Evolutionary conservation across 2,888 invertebrate genomes (phyloP), one percentile per base, ranked within the genome.

Genomic region (Amphiduros pacificus): DNA sequence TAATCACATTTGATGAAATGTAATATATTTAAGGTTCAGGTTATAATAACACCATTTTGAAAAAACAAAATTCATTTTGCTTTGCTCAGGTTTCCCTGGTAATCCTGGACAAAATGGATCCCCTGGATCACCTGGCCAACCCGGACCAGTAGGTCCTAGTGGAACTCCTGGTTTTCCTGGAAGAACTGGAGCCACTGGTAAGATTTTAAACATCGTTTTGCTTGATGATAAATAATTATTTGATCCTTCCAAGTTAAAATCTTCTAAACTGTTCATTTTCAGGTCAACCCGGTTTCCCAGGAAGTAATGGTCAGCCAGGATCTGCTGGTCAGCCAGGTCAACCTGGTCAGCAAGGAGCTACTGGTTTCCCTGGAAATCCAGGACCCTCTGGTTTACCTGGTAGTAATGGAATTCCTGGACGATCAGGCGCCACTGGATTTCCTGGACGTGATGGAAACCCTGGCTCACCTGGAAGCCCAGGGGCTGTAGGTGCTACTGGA

Each of bases 31-130:
- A n/a, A n/a, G n/a, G n/a, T n/a, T n/a, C n/a, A n/a, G n/a, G n/a
- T n/a, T n/a, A n/a, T n/a, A n/a, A n/a, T n/a, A n/a, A n/a, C n/a
- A n/a, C n/a, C n/a, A n/a, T n/a, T n/a, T n/a, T n/a, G n/a, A n/a
- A n/a, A n/a, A n/a, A n/a, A n/a, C n/a, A n/a, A n/a, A n/a, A n/a
- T n/a, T n/a, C n/a, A n/a, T n/a, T n/a, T n/a, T n/a, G n/a, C n/a
- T n/a, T n/a, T n/a, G n/a, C n/a, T n/a, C n/a, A n/a, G 61, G 61
- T 28, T 20, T 51, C 5, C 27, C 53, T 54, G 60, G 60, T 22
- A 24, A 26, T 22, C 29, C 57, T 28, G 57, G 57, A 57, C 28
- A 36, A 11, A 5, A 17, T 22, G 55, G 55, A 55, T 9, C 27
- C 29, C 48, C 58, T 17, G 58, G 58, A 9, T 6, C n/a, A 14